A percentile compares a stretch with the other conserved stretches of the same genome.
phyloP scores from a whole-genome alignment of 2,113 vertebrate genomes.

The Eublepharis macularius region DNA sequence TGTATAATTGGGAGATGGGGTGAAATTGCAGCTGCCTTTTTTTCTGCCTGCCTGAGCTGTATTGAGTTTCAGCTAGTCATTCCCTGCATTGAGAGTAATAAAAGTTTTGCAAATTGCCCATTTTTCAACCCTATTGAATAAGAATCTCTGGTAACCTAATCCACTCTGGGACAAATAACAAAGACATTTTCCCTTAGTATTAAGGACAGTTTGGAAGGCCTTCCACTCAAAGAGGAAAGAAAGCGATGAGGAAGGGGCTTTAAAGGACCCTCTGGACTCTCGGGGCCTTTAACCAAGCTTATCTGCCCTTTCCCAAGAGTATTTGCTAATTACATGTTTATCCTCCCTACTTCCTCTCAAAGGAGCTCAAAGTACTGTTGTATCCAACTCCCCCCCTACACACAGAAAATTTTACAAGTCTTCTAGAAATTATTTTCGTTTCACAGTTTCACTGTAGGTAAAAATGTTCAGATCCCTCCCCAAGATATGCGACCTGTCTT shows the following conservation, averaged over 20 bases:
- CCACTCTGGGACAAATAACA: not conserved
- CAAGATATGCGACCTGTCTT: too few relatives aligned
- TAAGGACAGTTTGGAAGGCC: not conserved
- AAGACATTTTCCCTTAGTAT: not conserved
- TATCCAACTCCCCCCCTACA: too few relatives aligned
- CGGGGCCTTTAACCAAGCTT: not conserved
- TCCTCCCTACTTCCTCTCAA: not conserved
- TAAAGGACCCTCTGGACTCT: not conserved
- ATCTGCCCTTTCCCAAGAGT: not conserved
- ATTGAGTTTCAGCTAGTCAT: conserved; percentile 27
- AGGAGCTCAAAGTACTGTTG: not conserved
- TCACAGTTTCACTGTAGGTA: too few relatives aligned
- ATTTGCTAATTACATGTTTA: not conserved
- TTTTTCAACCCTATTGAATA: conserved; percentile 26
- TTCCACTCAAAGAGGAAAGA: not conserved
- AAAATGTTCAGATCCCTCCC: too few relatives aligned
- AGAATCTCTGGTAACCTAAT: conserved; percentile 9
- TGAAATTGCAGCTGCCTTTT: not conserved
- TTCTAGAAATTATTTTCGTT: too few relatives aligned
- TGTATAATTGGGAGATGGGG: not conserved
- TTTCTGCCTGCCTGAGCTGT: not conserved
- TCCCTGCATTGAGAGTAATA: not conserved
- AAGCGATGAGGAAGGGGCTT: not conserved
- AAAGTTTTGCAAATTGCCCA: conserved; percentile 30
- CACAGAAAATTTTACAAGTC: too few relatives aligned